Evolutionary conservation across 2,888 invertebrate genomes (phyloP).

Genomic region (Loripinus fragilis): DNA sequence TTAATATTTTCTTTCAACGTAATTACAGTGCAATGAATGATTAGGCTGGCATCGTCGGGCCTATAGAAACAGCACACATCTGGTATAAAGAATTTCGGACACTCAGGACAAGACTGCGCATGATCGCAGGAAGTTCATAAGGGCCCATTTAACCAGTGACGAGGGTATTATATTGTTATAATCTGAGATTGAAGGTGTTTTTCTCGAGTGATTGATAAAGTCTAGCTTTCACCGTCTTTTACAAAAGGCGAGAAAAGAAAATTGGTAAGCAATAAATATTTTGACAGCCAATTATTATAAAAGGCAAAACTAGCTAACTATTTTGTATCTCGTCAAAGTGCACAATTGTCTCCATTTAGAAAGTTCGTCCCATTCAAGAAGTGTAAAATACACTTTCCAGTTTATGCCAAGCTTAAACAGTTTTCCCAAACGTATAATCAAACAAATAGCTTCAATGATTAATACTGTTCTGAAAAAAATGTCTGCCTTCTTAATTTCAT

Average conservation of each 20-base stretch:
- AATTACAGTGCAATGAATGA: too few species aligned
- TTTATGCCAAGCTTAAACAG: background rate
- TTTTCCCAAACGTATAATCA: too few species aligned
- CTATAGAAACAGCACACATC: too few species aligned
- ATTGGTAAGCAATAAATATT: background rate
- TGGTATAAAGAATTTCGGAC: too few species aligned
- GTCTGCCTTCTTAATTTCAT: too few species aligned
- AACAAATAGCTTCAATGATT: too few species aligned
- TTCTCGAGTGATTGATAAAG: slow-evolving; percentile 10
- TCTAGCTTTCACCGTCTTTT: slow-evolving; percentile 12
- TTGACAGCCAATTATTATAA: slow-evolving; percentile 19
- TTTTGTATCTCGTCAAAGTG: background rate
- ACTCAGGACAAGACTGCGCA: too few species aligned
- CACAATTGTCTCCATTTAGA: background rate
- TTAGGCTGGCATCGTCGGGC: too few species aligned
- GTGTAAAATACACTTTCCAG: slow-evolving; percentile 12
- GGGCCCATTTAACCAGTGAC: too few species aligned
- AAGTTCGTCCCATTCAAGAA: slow-evolving; percentile 1
- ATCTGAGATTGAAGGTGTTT: slow-evolving; percentile 7
- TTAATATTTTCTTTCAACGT: too few species aligned
- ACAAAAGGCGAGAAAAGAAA: slow-evolving; percentile 17
- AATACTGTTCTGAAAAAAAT: too few species aligned
- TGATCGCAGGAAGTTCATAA: too few species aligned
- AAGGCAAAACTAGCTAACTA: background rate
- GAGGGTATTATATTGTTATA: background rate